phyloP scores from a whole-genome alignment of 2,888 invertebrate genomes.

The Halictus quadricinctus region DNA sequence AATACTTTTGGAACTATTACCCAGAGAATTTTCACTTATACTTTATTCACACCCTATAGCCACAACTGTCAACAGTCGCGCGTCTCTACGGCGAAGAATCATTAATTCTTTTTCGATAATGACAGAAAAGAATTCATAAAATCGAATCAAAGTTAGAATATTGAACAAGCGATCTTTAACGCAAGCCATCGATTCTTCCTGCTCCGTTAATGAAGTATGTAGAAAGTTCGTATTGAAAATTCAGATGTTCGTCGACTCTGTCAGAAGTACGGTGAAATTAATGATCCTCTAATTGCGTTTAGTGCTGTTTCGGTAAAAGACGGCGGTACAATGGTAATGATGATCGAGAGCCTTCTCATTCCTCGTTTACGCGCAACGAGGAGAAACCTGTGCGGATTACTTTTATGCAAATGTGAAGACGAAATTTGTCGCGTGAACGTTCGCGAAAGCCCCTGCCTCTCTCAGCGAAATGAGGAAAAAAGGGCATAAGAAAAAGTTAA shows the following conservation, averaged over 20 bases:
- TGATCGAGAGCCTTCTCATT: slow-evolving; percentile 52
- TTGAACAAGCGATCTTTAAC: neutral
- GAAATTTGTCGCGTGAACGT: slow-evolving; percentile 34
- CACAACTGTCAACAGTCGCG: slow-evolving; percentile 70
- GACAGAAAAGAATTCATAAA: slow-evolving; percentile 6
- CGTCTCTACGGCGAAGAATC: slow-evolving; percentile 58
- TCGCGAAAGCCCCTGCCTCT: slow-evolving; percentile 57
- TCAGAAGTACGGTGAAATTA: slow-evolving; percentile 50
- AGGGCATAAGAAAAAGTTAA: slow-evolving; percentile 48
- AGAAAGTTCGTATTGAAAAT: too few species aligned
- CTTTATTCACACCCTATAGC: slow-evolving; percentile 27
- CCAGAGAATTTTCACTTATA: neutral
- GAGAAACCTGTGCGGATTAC: slow-evolving; percentile 62
- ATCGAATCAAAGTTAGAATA: neutral
- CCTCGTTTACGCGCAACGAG: slow-evolving; percentile 47
- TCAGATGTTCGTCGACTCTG: neutral
- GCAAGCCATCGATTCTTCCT: neutral
- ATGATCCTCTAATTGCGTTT: slow-evolving; percentile 57
- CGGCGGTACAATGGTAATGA: slow-evolving; percentile 54
- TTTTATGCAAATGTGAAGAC: slow-evolving; percentile 55
- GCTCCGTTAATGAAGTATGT: slow-evolving; percentile 6
- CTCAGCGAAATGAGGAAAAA: slow-evolving; percentile 48
- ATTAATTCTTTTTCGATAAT: slow-evolving; percentile 39
- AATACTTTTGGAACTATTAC: neutral
- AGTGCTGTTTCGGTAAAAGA: slow-evolving; percentile 39